A percentile compares a stretch with the other conserved stretches of the same genome.
Evolutionary conservation across 2,113 vertebrate species (phyloP).

Genomic region (Corydoras maculifer): DNA sequence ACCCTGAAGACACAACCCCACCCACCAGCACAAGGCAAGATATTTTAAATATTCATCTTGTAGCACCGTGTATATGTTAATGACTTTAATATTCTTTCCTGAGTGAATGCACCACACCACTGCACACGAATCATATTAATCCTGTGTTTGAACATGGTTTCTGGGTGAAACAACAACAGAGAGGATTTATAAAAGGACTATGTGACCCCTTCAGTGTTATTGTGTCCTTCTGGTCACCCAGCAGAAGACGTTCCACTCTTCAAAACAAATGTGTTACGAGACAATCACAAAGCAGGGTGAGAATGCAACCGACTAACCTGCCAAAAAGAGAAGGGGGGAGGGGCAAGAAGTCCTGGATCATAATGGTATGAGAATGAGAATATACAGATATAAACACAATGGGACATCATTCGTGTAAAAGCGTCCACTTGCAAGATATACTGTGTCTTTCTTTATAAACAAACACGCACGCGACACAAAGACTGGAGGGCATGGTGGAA

Average conservation of each 20-base stretch:
- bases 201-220: slow-evolving; percentile 12
- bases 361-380: background rate
- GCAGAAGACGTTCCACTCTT: slow-evolving; percentile 3
- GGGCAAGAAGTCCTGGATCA: slow-evolving; percentile 12
- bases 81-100: too few relatives aligned
- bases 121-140: background rate
- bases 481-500: too few relatives aligned
- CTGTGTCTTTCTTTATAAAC: slow-evolving; percentile 21
- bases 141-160: slow-evolving; percentile 1
- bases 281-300: slow-evolving; percentile 17
- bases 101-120: background rate
- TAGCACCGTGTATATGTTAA: too few relatives aligned
- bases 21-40: too few relatives aligned
- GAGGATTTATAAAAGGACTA: background rate
- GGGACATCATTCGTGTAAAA: slow-evolving; percentile 13
- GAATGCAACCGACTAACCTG: too few relatives aligned
- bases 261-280: slow-evolving; percentile 16
- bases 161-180: background rate
- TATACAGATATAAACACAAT: slow-evolving; percentile 25
- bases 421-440: slow-evolving; percentile 10
- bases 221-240: slow-evolving; percentile 7
- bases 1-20: too few relatives aligned
- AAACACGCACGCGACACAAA: slow-evolving; percentile 17
- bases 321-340: too few relatives aligned
- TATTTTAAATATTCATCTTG: too few relatives aligned